Percentiles rank a stretch among this genome's conserved stretches.
These are phyloP conservation scores for Phengaris arion DNA, from an alignment of 2,888 invertebrate species.

Conservation along the genomic window DNA sequence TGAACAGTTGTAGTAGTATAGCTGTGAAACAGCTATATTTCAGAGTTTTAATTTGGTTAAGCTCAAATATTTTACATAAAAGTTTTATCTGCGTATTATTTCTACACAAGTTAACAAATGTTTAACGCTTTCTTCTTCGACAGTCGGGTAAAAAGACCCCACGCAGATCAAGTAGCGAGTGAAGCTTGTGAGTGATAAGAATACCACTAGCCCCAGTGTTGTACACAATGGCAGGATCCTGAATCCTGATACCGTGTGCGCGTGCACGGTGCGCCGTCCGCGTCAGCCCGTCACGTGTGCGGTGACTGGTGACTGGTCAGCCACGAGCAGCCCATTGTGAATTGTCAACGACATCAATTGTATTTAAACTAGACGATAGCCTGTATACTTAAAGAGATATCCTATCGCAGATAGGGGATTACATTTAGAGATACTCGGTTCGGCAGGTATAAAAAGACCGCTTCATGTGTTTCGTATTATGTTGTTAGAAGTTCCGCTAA, in stretches of 20 bases:
- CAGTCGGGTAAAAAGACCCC: background rate
- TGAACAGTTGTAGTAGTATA: too few relatives aligned
- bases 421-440: background rate
- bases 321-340: background rate
- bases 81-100: too few relatives aligned
- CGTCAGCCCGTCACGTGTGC: too few relatives aligned
- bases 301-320: too few relatives aligned
- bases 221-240: background rate
- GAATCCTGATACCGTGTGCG: background rate
- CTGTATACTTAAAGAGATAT: background rate
- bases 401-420: background rate
- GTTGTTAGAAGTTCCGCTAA: too few relatives aligned
- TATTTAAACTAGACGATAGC: conserved; percentile 3
- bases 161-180: background rate
- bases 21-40: too few relatives aligned
- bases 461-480: too few relatives aligned
- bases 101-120: too few relatives aligned
- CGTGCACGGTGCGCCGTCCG: background rate
- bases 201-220: background rate
- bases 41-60: too few relatives aligned
- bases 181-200: background rate
- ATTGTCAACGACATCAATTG: conserved; percentile 1
- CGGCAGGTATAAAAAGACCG: too few relatives aligned
- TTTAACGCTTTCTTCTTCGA: too few relatives aligned
- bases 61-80: too few relatives aligned